phyloP scores from a whole-genome alignment of 2,888 invertebrate species.

The Atrina japonica region DNA sequence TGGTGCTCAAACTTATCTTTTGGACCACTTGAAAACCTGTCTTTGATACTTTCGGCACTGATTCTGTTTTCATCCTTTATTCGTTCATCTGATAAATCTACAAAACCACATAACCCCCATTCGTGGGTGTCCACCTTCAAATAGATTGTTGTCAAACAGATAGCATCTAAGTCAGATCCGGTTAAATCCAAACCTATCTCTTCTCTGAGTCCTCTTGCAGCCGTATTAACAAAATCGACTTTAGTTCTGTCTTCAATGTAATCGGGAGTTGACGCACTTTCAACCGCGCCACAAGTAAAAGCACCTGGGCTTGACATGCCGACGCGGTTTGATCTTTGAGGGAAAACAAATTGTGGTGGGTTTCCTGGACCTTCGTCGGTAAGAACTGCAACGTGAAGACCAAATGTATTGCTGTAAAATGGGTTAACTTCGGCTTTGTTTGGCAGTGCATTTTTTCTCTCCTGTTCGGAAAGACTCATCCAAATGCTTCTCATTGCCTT shows the following conservation, averaged over 20 bases:
- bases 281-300: slow-evolving; percentile 51
- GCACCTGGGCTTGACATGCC: slow-evolving; percentile 47
- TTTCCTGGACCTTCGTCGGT: slow-evolving; percentile 49
- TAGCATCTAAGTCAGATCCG: slow-evolving; percentile 44
- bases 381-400: slow-evolving; percentile 49
- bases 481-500: slow-evolving; percentile 49
- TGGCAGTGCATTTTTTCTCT: slow-evolving; percentile 35
- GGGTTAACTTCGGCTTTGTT: slow-evolving; percentile 45
- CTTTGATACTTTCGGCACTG: slow-evolving; percentile 41
- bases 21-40: slow-evolving; percentile 46
- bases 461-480: slow-evolving; percentile 32
- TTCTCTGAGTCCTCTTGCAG: slow-evolving; percentile 47
- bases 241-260: slow-evolving; percentile 14
- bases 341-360: slow-evolving; percentile 49
- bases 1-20: slow-evolving; percentile 55
- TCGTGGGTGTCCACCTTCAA: slow-evolving; percentile 53
- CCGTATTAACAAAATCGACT: slow-evolving; percentile 46
- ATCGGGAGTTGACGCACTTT: slow-evolving; percentile 49
- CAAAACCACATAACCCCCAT: slow-evolving; percentile 54
- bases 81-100: slow-evolving; percentile 45
- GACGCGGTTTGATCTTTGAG: slow-evolving; percentile 38
- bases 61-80: slow-evolving; percentile 37
- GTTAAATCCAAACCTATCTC: slow-evolving; percentile 48
- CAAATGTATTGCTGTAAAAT: slow-evolving; percentile 50
- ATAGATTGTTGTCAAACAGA: slow-evolving; percentile 47